phyloP scores from a whole-genome alignment of 2,888 invertebrate species.

The Bibio marci region DNA sequence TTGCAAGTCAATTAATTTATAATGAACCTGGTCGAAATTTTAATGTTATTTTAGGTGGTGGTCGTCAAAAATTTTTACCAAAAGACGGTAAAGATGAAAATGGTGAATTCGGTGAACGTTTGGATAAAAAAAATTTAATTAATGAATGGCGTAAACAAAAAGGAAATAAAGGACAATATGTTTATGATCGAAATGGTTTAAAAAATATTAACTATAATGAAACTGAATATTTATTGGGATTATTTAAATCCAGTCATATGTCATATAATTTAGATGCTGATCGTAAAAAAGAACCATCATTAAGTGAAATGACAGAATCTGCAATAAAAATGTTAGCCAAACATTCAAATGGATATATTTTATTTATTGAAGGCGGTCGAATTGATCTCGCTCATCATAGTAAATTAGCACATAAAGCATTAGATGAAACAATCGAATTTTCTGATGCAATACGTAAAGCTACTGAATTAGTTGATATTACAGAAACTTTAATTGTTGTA shows the following conservation, averaged over 20 bases:
- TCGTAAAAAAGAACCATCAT: slow-evolving; percentile 34
- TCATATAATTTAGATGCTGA: slow-evolving; percentile 38
- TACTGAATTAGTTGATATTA: slow-evolving; percentile 34
- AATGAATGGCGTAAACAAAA: slow-evolving; percentile 45
- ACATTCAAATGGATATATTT: slow-evolving; percentile 38
- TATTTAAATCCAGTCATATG: slow-evolving; percentile 36
- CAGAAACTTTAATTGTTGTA: slow-evolving; percentile 64
- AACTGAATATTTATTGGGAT: slow-evolving; percentile 38
- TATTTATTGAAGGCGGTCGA: slow-evolving; percentile 47
- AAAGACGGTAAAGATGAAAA: slow-evolving; percentile 30
- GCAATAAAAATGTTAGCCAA: slow-evolving; percentile 42
- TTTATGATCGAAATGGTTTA: slow-evolving; percentile 39
- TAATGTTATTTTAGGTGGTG: slow-evolving; percentile 68
- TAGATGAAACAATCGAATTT: slow-evolving; percentile 65
- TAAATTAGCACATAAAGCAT: slow-evolving; percentile 43
- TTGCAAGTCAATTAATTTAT: slow-evolving; percentile 51
- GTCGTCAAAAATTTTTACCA: slow-evolving; percentile 45
- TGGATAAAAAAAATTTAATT: slow-evolving; percentile 48
- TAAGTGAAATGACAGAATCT: slow-evolving; percentile 47
- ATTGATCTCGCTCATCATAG: slow-evolving; percentile 67
- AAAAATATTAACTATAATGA: slow-evolving; percentile 26
- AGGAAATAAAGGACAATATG: slow-evolving; percentile 31
- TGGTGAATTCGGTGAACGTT: slow-evolving; percentile 34
- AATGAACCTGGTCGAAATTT: slow-evolving; percentile 46
- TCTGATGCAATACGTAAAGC: slow-evolving; percentile 49